Evolutionary conservation across 1,140 invertebrate species (phyloP).

Genomic region (Chironomus striatipennis): DNA sequence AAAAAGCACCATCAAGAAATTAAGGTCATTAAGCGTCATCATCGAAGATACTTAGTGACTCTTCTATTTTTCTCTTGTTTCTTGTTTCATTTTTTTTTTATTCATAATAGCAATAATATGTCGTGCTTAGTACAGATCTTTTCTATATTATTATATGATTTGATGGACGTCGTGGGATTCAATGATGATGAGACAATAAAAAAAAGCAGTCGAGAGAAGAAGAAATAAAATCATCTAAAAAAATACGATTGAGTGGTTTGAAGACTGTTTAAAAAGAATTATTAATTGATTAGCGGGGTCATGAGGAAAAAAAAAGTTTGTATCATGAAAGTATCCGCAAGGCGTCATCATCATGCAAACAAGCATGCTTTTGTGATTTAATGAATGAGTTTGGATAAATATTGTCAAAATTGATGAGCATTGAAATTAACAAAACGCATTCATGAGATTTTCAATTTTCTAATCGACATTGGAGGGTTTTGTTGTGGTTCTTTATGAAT

Average conservation of each 20-base stretch:
- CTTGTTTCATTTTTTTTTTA: neutral
- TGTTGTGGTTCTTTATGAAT: too few relatives aligned
- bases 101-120: conserved; percentile 15
- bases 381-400: too few relatives aligned
- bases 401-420: too few relatives aligned
- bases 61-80: too few relatives aligned
- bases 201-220: neutral
- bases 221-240: too few relatives aligned
- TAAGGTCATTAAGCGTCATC: conserved; percentile 21
- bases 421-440: too few relatives aligned
- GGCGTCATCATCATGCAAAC: neutral
- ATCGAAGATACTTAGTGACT: too few relatives aligned
- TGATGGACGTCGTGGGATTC: conserved; percentile 16
- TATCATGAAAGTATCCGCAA: too few relatives aligned
- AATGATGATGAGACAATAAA: conserved; percentile 15
- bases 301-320: neutral
- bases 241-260: neutral
- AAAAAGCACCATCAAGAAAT: conserved; percentile 15
- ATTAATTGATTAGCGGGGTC: conserved; percentile 1
- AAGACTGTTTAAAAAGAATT: neutral
- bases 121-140: conserved; percentile 18
- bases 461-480: too few relatives aligned
- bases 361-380: neutral
- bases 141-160: neutral
- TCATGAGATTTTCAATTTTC: too few relatives aligned